Percentiles rank a stretch among this genome's conserved stretches.
These are phyloP conservation scores for Biston stratarius DNA, from an alignment of 2,888 invertebrate species.

Conservation along the genomic window DNA sequence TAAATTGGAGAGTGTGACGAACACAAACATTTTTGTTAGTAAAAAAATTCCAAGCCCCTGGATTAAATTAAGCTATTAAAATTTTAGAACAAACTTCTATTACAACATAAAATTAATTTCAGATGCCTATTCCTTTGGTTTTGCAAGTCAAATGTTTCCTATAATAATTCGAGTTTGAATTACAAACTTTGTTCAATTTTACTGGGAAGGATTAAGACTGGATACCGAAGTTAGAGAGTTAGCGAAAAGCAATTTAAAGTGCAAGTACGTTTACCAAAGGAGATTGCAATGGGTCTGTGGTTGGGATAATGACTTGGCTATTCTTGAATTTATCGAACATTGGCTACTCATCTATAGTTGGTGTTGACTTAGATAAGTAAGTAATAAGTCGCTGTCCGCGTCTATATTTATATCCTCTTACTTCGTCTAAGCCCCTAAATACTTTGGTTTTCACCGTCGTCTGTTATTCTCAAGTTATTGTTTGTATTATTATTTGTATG, in stretches of 20 bases:
- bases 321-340: conserved; percentile 28
- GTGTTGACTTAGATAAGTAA: not conserved
- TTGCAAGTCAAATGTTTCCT: conserved; percentile 54
- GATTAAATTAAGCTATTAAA: conserved; percentile 1
- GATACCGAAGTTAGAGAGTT: conserved; percentile 50
- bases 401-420: no score
- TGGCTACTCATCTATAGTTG: not conserved
- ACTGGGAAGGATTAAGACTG: conserved; percentile 58
- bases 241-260: conserved; percentile 60
- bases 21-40: not conserved
- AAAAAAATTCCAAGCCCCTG: not conserved
- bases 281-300: conserved; percentile 48
- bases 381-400: not conserved
- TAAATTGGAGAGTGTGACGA: no score
- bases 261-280: conserved; percentile 54
- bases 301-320: conserved; percentile 28
- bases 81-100: conserved; percentile 39
- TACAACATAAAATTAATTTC: conserved; percentile 52
- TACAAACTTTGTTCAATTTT: conserved; percentile 58
- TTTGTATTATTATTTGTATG: no score
- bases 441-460: no score
- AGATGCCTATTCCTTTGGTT: conserved; percentile 50
- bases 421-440: no score
- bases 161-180: conserved; percentile 56
- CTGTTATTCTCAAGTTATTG: no score